Evolutionary conservation across 2,113 vertebrate genomes (phyloP), one percentile per base, ranked within the genome.

Genomic region (Misgurnus mizolepis): DNA sequence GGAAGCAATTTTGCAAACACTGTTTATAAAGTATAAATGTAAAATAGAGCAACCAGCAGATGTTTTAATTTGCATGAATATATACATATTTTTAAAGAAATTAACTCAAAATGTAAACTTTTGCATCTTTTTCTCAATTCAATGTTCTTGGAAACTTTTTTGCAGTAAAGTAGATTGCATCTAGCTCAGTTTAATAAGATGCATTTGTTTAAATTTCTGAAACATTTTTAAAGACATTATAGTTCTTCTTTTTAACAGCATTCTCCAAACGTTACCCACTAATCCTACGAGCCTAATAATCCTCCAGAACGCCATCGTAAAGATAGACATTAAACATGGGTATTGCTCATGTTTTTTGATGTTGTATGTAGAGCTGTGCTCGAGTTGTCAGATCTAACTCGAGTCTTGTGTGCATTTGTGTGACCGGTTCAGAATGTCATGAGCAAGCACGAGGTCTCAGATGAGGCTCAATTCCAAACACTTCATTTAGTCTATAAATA

Each of bases 341-440:
- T 41, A 66, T 3, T 11, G 41, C 27, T 34, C 27, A 34, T 22
- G 6, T 45, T 50, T 55, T 50, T 40, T 61, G 5, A 11, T 39
- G 68, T 60, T 60, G n/a, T 34, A 69, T 50, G 18, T 41, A 39
- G 58, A 6, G 22, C 71, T 40, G 17, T 34, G 58, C 11, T 49
- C 40, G 5, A 40, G 41, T 17, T 11, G 58, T 39, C 18, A 27
- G n/a, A 56, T 53, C 66, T 67, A 34, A 43, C 70, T 47, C n/a
- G 22, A 60, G 65, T 50, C 56, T 76, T 39, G 40, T 82, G 71
- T 27, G 45, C 61, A 74, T 83, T 68, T 62, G 78, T 81, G 81
- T 91, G 89, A 88, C 87, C 87, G 68, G 83, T 86, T 84, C 84
- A 81, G 92, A 90, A 93, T 92, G 93, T 89, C 88, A 86, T 66